A percentile compares a stretch with the other conserved stretches of the same genome.
phyloP scores from a whole-genome alignment of 1,140 invertebrate species.

The Orussus abietinus region DNA sequence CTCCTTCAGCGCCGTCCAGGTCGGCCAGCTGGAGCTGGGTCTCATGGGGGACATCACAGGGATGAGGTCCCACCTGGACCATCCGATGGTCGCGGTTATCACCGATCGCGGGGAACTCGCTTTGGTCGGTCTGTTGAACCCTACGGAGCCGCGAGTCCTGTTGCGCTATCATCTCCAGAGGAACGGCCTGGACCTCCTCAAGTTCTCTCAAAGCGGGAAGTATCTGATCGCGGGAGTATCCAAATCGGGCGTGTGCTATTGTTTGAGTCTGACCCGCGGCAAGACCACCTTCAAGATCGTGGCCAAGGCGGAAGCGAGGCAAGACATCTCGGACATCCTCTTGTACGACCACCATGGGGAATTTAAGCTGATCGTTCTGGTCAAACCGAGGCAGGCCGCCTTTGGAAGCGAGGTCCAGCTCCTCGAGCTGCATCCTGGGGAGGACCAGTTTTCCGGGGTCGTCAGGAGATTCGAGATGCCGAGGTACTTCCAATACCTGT shows the following conservation, averaged over 20 bases:
- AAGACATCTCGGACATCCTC: constrained; percentile 27
- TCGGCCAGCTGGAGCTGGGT: constrained; percentile 21
- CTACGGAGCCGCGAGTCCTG: constrained; percentile 25
- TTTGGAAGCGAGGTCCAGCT: constrained; percentile 22
- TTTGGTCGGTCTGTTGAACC: constrained; percentile 24
- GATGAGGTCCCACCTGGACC: constrained; percentile 31
- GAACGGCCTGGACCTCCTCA: constrained; percentile 32
- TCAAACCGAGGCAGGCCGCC: not conserved
- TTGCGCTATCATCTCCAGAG: constrained; percentile 26
- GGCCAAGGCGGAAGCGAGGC: constrained; percentile 13
- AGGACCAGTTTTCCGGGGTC: constrained; percentile 6
- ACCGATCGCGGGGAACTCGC: constrained; percentile 33
- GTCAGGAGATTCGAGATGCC: constrained; percentile 13
- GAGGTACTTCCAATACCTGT: constrained; percentile 20
- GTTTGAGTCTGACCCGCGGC: constrained; percentile 23
- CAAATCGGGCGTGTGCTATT: constrained; percentile 31
- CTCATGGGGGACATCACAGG: constrained; percentile 21
- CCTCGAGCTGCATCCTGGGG: constrained; percentile 17
- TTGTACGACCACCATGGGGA: constrained; percentile 20
- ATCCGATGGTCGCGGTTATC: constrained; percentile 30
- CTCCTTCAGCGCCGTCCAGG: constrained; percentile 19
- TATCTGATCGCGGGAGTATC: constrained; percentile 28
- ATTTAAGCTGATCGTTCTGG: constrained; percentile 26
- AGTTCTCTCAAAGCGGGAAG: constrained; percentile 40
- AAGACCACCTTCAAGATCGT: constrained; percentile 22